phyloP scores from a whole-genome alignment of 2,113 vertebrate genomes.

The Stegastes partitus region DNA sequence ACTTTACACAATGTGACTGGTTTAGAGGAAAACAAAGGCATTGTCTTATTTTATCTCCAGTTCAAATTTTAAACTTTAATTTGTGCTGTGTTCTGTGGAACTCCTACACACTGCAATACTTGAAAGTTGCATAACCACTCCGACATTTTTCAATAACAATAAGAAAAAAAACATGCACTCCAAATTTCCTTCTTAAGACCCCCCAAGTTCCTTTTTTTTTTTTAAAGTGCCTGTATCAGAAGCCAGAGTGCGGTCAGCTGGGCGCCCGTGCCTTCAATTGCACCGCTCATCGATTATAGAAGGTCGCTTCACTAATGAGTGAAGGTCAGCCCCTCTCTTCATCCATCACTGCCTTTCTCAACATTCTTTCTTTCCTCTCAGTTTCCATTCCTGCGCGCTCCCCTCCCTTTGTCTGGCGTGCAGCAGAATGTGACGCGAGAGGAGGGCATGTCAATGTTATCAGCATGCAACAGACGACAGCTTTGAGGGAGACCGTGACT shows the following conservation, averaged over 20 bases:
- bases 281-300: constrained; percentile 64
- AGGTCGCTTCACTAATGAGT: constrained; percentile 66
- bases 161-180: neutral
- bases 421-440: constrained; percentile 42
- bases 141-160: neutral
- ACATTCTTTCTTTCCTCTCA: constrained; percentile 26
- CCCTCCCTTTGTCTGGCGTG: constrained; percentile 44
- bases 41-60: neutral
- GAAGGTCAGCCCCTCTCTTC: constrained; percentile 65
- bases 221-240: constrained; percentile 14
- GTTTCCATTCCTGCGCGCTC: constrained; percentile 22
- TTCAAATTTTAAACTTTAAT: too few species aligned
- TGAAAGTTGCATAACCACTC: neutral
- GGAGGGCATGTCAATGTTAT: constrained; percentile 77
- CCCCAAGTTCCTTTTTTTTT: neutral
- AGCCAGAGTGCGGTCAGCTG: constrained; percentile 40
- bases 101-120: too few species aligned
- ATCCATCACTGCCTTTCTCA: constrained; percentile 69
- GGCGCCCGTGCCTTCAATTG: constrained; percentile 20
- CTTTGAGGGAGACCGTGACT: constrained; percentile 65
- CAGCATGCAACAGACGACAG: constrained; percentile 74
- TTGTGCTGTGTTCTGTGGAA: too few species aligned
- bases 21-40: neutral
- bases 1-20: neutral
- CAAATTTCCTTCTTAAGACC: neutral